phyloP scores from a whole-genome alignment of 2,113 vertebrate species.

The Origma solitaria region DNA sequence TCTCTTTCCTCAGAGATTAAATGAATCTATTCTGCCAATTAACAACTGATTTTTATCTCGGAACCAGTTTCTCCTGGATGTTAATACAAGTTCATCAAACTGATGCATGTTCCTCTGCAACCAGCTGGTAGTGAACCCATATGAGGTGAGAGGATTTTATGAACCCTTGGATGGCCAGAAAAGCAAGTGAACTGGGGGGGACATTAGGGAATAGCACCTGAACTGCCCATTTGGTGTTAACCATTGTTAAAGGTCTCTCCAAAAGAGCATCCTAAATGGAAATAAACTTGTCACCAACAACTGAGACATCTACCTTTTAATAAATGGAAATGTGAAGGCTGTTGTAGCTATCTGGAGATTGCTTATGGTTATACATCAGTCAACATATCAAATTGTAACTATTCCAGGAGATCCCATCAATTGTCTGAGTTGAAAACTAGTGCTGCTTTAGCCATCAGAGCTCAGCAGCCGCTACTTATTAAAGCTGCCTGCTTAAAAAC shows the following conservation, averaged over 20 bases:
- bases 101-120: background rate
- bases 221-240: background rate
- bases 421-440: background rate
- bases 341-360: background rate
- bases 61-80: background rate
- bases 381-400: background rate
- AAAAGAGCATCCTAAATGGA: background rate
- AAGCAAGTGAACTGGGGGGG: background rate
- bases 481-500: slow-evolving; percentile 12
- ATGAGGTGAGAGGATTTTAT: background rate
- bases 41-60: background rate
- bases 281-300: background rate
- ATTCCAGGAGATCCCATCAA: background rate
- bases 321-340: background rate
- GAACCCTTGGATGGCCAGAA: background rate
- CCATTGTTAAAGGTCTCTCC: background rate
- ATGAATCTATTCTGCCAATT: background rate
- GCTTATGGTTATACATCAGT: background rate
- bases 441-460: background rate
- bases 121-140: background rate
- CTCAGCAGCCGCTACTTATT: background rate
- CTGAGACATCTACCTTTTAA: background rate
- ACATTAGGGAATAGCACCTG: background rate
- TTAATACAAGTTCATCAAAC: background rate
- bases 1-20: background rate